These are phyloP conservation scores for Haemorhous mexicanus DNA, from an alignment of 2,113 vertebrate genomes.

Conservation along the genomic window DNA sequence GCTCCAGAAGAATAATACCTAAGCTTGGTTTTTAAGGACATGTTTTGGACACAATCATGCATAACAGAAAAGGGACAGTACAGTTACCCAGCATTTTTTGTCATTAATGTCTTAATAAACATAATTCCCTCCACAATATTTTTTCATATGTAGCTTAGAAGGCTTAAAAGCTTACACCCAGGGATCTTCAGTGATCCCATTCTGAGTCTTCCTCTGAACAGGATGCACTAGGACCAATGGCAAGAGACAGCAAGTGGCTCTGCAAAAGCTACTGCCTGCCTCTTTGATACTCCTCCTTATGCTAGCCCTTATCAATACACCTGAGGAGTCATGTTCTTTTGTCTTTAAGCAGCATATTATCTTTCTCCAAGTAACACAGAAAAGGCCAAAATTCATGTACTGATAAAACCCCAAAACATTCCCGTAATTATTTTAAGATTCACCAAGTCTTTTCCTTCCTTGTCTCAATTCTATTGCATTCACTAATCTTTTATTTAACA, in stretches of 20 bases:
- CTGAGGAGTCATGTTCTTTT: not conserved
- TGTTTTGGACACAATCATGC: not conserved
- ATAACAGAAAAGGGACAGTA: not conserved
- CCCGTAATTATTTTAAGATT: not conserved
- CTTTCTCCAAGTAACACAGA: not conserved
- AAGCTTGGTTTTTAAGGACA: not conserved
- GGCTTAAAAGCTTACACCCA: not conserved
- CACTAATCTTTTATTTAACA: not conserved
- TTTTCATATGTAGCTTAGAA: not conserved
- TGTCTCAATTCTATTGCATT: not conserved
- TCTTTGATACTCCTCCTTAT: not conserved
- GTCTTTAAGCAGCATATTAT: not conserved
- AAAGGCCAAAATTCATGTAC: not conserved
- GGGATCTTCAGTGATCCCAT: not conserved
- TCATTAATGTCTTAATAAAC: not conserved
- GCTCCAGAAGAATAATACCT: not conserved
- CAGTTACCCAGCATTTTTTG: not conserved
- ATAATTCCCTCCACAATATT: not conserved
- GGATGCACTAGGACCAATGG: not conserved
- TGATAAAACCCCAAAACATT: not conserved
- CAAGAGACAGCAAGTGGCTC: not conserved
- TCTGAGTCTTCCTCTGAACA: not conserved
- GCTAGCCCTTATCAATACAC: not conserved
- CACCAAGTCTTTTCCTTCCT: not conserved
- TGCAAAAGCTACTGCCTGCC: not conserved